These are phyloP conservation scores for Cyanistes caeruleus DNA, from an alignment of 2,113 vertebrate genomes.

Conservation along the genomic window DNA sequence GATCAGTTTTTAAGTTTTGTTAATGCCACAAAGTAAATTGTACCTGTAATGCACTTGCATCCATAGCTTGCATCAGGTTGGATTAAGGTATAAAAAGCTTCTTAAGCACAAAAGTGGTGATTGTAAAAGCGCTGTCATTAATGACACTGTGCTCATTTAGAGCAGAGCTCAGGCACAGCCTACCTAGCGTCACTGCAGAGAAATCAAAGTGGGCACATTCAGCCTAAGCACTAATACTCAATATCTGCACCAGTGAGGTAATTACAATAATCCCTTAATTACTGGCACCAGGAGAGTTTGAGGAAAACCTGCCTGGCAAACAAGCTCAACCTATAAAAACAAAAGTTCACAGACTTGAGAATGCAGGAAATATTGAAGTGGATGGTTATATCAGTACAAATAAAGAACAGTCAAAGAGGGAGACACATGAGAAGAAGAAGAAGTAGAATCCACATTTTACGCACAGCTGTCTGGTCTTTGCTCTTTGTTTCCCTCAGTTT, in stretches of 20 bases:
- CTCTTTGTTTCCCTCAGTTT: background rate
- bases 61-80: conserved; percentile 36
- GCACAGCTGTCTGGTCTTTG: background rate
- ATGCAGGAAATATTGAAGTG: background rate
- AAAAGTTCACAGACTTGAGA: background rate
- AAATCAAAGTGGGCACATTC: conserved; percentile 50
- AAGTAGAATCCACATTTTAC: background rate
- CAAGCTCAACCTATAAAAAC: conserved; percentile 3
- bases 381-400: background rate
- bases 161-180: conserved; percentile 41
- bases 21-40: conserved; percentile 22
- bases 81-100: conserved; percentile 51
- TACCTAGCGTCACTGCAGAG: conserved; percentile 26
- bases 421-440: background rate
- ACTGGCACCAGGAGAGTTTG: conserved; percentile 42
- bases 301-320: conserved; percentile 62
- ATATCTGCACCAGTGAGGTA: conserved; percentile 47
- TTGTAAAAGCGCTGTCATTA: conserved; percentile 35
- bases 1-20: background rate
- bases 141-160: conserved; percentile 28
- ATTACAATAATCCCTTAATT: conserved; percentile 67
- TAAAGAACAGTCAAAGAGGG: background rate
- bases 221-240: background rate
- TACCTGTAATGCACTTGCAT: conserved; percentile 40
- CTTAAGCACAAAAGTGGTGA: conserved; percentile 42